Evolutionary conservation across 1,140 invertebrate species (phyloP).

Genomic region (Protaetia brevitarsis): DNA sequence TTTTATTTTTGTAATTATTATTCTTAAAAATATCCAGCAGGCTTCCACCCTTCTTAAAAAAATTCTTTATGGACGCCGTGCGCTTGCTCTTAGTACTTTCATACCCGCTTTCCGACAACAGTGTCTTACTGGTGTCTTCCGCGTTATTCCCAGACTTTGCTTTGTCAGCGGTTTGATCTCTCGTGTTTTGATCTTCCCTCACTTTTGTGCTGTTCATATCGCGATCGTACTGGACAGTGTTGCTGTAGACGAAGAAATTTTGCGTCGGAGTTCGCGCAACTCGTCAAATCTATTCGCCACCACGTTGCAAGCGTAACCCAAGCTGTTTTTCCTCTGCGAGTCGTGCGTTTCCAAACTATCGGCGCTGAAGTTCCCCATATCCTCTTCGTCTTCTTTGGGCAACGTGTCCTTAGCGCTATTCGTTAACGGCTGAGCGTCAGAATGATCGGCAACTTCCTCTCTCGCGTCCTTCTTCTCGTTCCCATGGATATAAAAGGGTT

Average conservation of each 20-base stretch:
- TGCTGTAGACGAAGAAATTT: constrained; percentile 17
- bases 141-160: not conserved
- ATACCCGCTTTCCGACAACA: constrained; percentile 29
- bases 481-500: constrained; percentile 11
- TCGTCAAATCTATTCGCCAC: not conserved
- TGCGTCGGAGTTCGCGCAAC: not conserved
- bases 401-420: not conserved
- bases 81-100: constrained; percentile 26
- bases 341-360: constrained; percentile 20
- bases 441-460: not conserved
- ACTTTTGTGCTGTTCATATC: not conserved
- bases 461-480: not conserved
- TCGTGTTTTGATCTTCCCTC: not conserved
- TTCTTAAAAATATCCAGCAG: constrained; percentile 25
- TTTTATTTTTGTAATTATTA: constrained; percentile 12
- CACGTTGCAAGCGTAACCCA: not conserved
- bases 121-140: constrained; percentile 5
- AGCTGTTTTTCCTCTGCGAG: not conserved
- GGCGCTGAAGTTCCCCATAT: constrained; percentile 20
- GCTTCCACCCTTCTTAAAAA: constrained; percentile 29
- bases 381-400: not conserved
- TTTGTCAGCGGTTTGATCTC: not conserved
- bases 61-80: constrained; percentile 25
- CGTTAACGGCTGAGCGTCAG: not conserved
- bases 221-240: not conserved